Evolutionary conservation across 2,888 invertebrate genomes (phyloP).

Genomic region (Furcula furcula): DNA sequence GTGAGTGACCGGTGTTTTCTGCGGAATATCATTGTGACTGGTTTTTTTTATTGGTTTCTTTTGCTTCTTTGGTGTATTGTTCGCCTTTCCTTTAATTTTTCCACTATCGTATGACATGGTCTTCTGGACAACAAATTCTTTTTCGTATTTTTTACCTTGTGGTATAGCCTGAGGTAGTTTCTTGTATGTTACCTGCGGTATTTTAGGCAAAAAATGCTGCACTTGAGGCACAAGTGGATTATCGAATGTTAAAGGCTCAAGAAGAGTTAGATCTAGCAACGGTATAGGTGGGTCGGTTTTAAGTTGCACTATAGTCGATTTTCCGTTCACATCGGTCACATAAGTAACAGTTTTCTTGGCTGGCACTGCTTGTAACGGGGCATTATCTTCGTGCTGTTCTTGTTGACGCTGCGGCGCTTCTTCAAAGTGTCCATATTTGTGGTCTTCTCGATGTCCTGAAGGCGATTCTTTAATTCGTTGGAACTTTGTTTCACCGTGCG

Average conservation of each 20-base stretch:
- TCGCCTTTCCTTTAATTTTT: constrained; percentile 40
- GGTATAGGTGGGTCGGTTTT: constrained; percentile 61
- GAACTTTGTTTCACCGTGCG: constrained; percentile 10
- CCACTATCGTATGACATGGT: constrained; percentile 51
- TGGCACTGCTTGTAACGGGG: constrained; percentile 42
- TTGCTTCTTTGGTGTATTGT: constrained; percentile 41
- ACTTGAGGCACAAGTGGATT: constrained; percentile 75
- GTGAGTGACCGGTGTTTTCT: constrained; percentile 41
- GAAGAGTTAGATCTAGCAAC: constrained; percentile 61
- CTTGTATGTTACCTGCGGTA: constrained; percentile 56
- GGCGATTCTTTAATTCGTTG: constrained; percentile 19
- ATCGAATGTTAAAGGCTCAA: constrained; percentile 68
- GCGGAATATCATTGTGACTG: constrained; percentile 42
- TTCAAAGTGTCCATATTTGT: constrained; percentile 11
- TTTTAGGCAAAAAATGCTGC: constrained; percentile 71
- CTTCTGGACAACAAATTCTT: constrained; percentile 50
- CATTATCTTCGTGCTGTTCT: constrained; percentile 30
- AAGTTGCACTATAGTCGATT: constrained; percentile 58
- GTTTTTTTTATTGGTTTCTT: constrained; percentile 38
- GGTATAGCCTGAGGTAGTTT: constrained; percentile 45
- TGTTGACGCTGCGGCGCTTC: constrained; percentile 21
- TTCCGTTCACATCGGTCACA: constrained; percentile 53
- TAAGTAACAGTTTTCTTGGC: constrained; percentile 48
- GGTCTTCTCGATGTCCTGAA: constrained; percentile 11
- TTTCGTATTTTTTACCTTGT: constrained; percentile 50